Percentiles rank a stretch among this genome's conserved stretches.
phyloP scores from a whole-genome alignment of 2,797 vertebrate species.

The Channa striata region DNA sequence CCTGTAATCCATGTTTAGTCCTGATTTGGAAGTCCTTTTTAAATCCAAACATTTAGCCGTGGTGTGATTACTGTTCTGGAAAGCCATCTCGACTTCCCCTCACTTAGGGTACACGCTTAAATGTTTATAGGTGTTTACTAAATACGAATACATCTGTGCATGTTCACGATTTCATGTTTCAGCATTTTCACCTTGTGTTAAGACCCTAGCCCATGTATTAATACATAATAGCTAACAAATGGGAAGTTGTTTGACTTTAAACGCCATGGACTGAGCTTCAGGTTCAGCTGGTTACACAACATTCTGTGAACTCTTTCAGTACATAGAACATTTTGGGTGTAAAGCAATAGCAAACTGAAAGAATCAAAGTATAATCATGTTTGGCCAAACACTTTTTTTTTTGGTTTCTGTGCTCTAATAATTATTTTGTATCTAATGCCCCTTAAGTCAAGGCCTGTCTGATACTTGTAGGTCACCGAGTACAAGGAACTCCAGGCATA shows the following conservation, averaged over 20 bases:
- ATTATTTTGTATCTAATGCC: not conserved
- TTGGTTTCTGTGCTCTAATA: not conserved
- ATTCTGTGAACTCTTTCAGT: not conserved
- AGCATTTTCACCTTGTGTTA: not conserved
- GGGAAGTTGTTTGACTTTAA: conserved; percentile 4
- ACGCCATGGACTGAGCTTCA: not conserved
- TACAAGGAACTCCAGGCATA: not conserved
- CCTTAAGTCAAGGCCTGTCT: not conserved
- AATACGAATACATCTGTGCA: not conserved
- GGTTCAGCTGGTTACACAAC: not conserved
- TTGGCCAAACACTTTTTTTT: no score
- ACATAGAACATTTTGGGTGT: no score
- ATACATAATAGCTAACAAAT: not conserved
- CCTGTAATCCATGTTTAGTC: not conserved
- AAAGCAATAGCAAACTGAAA: no score
- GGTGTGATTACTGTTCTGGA: not conserved
- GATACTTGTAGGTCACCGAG: not conserved
- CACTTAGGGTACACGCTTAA: not conserved
- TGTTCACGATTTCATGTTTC: not conserved
- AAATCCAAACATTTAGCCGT: no score
- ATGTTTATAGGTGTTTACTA: not conserved
- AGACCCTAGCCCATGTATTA: not conserved
- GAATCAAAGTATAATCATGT: no score
- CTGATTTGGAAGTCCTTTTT: conserved; percentile 2
- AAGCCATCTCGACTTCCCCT: not conserved